These are phyloP conservation scores for Ornithorhynchus anatinus DNA, from an alignment of 2,113 vertebrate species.

Conservation along the genomic window DNA sequence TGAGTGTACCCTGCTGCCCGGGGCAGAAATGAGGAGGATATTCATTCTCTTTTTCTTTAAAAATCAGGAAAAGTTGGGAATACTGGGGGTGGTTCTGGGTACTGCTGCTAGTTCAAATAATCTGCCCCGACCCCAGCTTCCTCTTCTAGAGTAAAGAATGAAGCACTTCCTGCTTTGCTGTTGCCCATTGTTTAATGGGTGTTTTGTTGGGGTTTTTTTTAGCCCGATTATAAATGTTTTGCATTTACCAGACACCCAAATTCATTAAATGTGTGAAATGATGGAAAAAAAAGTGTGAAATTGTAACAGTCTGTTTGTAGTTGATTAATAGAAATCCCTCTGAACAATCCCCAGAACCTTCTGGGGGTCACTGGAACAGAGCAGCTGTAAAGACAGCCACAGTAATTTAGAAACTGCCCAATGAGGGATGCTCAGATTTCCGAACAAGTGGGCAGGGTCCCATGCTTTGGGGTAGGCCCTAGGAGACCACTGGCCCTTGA, in stretches of 20 bases:
- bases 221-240: conserved; percentile 59
- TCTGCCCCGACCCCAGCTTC: no score
- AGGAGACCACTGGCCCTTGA: conserved; percentile 44
- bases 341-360: conserved; percentile 75
- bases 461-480: conserved; percentile 59
- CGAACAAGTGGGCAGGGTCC: conserved; percentile 71
- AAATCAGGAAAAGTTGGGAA: no score
- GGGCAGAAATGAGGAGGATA: no score
- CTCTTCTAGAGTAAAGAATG: no score
- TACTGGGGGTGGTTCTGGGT: no score
- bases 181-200: conserved; percentile 30
- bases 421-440: conserved; percentile 51
- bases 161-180: conserved; percentile 27
- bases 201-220: not conserved
- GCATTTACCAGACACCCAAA: conserved; percentile 69
- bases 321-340: conserved; percentile 83
- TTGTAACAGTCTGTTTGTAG: conserved; percentile 78
- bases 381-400: conserved; percentile 85
- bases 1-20: no score
- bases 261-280: conserved; percentile 80
- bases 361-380: conserved; percentile 77
- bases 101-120: no score
- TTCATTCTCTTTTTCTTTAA: no score
- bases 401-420: conserved; percentile 69
- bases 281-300: conserved; percentile 80